Conservation (phyloP, 2,888 invertebrate species). For the Ectobius pallidus region DNA sequence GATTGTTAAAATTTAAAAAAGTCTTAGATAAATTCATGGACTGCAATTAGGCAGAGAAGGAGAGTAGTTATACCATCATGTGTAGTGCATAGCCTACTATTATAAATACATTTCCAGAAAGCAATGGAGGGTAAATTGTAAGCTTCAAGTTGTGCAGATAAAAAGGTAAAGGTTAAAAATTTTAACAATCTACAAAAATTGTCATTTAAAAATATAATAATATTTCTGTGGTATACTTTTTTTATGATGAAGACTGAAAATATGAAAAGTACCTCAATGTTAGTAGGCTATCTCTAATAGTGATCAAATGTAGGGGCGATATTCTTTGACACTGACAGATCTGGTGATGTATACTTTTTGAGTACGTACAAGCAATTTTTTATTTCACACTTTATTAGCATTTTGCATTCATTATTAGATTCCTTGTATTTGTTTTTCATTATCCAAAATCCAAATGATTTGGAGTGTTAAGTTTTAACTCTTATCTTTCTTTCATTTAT, state of each 20-base stretch:
- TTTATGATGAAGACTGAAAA: background rate
- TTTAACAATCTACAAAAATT: background rate
- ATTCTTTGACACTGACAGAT: background rate
- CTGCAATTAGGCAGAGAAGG: background rate
- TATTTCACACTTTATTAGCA: background rate
- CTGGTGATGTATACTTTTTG: background rate
- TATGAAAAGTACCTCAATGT: background rate
- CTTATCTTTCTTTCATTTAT: background rate
- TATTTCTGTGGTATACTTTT: background rate
- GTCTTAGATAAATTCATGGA: background rate
- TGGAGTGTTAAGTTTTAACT: background rate
- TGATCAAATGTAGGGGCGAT: background rate
- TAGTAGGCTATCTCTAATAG: background rate
- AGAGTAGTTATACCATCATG: background rate
- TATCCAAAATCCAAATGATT: background rate
- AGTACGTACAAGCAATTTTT: background rate
- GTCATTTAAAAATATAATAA: background rate
- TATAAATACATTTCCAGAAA: too few relatives aligned
- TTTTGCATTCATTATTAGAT: background rate
- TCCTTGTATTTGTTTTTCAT: background rate
- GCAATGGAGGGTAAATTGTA: background rate
- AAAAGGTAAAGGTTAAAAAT: background rate
- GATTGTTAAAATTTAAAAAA: too few relatives aligned
- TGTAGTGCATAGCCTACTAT: too few relatives aligned
- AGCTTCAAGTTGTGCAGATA: background rate